These are phyloP conservation scores for Rhadina sibilatrix DNA, from an alignment of 2,113 vertebrate genomes.

Conservation along the genomic window DNA sequence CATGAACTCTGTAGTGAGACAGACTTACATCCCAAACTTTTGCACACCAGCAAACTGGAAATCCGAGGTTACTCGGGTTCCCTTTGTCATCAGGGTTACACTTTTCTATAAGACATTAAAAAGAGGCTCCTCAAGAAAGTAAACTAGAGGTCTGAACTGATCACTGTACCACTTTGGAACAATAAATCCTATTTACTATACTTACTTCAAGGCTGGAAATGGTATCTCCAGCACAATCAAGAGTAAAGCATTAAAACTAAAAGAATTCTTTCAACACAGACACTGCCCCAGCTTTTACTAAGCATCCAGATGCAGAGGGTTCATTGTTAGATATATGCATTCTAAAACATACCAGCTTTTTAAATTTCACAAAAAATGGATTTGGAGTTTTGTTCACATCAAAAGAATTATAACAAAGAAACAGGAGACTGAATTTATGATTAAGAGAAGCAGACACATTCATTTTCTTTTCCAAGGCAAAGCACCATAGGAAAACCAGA, in stretches of 20 bases:
- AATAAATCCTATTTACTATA: background rate
- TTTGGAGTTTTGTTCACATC: slow-evolving; percentile 65
- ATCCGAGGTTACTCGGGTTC: background rate
- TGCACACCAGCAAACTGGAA: background rate
- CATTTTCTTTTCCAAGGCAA: slow-evolving; percentile 55
- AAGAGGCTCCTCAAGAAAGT: background rate
- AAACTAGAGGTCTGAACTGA: background rate
- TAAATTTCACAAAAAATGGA: slow-evolving; percentile 56
- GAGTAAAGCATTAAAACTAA: background rate
- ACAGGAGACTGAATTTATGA: slow-evolving; percentile 59
- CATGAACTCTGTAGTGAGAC: background rate
- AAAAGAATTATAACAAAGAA: slow-evolving; percentile 72
- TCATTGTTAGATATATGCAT: background rate
- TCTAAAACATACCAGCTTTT: slow-evolving; percentile 36
- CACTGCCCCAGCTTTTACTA: background rate
- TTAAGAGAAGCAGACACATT: slow-evolving; percentile 62
- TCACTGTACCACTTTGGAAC: background rate
- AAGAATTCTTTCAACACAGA: background rate
- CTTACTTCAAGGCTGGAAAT: slow-evolving; percentile 5
- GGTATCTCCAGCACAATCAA: slow-evolving; percentile 17
- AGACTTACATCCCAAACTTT: background rate
- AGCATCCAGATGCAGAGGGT: slow-evolving; percentile 10
- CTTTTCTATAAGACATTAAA: background rate
- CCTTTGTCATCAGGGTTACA: background rate
- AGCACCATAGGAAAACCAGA: slow-evolving; percentile 35